Evolutionary conservation across 2,888 invertebrate genomes (phyloP).

Genomic region (Graphium colonna): DNA sequence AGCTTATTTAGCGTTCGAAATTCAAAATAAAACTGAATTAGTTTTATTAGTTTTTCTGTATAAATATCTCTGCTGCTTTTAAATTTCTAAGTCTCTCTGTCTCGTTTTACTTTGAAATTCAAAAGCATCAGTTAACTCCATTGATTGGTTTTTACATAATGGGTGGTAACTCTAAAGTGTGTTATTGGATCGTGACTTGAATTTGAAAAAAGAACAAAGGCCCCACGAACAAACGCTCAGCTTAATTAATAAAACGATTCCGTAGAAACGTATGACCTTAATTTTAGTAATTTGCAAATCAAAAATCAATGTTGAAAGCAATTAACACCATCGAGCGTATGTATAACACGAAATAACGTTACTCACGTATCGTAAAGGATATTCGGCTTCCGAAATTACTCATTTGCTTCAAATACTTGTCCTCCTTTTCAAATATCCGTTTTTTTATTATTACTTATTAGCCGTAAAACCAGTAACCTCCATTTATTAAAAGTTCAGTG

Average conservation of each 20-base stretch:
- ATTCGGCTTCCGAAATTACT: neutral
- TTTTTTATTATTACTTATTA: no score
- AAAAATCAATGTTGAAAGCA: constrained; percentile 14
- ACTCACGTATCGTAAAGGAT: constrained; percentile 2
- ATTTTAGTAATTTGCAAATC: constrained; percentile 14
- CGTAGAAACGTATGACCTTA: constrained; percentile 11
- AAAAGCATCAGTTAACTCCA: no score
- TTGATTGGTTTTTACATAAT: no score
- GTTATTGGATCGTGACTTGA: neutral
- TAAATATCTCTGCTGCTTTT: no score
- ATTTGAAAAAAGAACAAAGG: neutral
- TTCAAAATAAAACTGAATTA: no score
- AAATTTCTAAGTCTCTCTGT: neutral
- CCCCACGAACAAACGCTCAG: neutral
- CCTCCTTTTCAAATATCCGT: no score
- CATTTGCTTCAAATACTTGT: neutral
- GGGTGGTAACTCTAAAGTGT: neutral
- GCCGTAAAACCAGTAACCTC: no score
- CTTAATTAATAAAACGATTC: constrained; percentile 1
- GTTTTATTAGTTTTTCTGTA: no score
- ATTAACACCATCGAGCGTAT: constrained; percentile 14
- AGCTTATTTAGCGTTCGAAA: neutral
- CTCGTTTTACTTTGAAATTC: no score
- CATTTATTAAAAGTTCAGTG: no score
- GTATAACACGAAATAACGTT: neutral